These are phyloP conservation scores for Drosophila nannoptera DNA, from an alignment of 1,140 invertebrate species.

Conservation along the genomic window DNA sequence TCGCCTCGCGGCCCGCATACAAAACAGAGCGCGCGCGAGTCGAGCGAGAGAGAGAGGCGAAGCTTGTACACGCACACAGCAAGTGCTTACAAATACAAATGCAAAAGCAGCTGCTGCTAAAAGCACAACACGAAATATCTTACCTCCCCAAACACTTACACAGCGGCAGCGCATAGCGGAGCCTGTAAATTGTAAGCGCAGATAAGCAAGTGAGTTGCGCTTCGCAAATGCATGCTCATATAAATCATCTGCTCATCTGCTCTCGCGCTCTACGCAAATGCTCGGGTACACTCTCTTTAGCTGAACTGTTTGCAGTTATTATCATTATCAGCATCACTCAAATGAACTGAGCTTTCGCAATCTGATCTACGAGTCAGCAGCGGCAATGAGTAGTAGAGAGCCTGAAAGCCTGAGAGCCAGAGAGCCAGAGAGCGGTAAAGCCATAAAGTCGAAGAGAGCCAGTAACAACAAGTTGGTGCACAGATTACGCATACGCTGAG, in stretches of 20 bases:
- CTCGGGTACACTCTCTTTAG: background rate
- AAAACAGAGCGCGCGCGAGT: constrained; percentile 20
- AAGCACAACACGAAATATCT: constrained; percentile 34
- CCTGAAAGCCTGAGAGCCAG: background rate
- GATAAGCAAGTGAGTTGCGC: constrained; percentile 31
- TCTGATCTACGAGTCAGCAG: constrained; percentile 30
- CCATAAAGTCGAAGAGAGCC: background rate
- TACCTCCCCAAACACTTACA: constrained; percentile 12
- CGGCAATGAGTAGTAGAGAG: constrained; percentile 7
- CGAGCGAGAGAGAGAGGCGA: background rate
- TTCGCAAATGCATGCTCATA: constrained; percentile 2
- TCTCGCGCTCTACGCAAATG: background rate
- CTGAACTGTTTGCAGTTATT: constrained; percentile 11
- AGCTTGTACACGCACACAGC: constrained; percentile 24
- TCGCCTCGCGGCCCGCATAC: constrained; percentile 34
- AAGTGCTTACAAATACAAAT: constrained; percentile 26
- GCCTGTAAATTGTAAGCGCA: constrained; percentile 21
- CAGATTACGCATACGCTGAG: constrained; percentile 42
- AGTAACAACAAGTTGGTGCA: constrained; percentile 35
- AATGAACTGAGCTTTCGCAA: constrained; percentile 42
- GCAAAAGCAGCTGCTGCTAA: constrained; percentile 12
- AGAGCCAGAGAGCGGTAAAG: background rate
- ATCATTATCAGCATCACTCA: constrained; percentile 40
- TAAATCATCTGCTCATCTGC: background rate
- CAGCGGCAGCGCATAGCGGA: background rate